Evolutionary conservation across 2,888 invertebrate genomes (phyloP), one percentile per base, ranked within the genome.

Genomic region (Exephanes ischioxanthus): DNA sequence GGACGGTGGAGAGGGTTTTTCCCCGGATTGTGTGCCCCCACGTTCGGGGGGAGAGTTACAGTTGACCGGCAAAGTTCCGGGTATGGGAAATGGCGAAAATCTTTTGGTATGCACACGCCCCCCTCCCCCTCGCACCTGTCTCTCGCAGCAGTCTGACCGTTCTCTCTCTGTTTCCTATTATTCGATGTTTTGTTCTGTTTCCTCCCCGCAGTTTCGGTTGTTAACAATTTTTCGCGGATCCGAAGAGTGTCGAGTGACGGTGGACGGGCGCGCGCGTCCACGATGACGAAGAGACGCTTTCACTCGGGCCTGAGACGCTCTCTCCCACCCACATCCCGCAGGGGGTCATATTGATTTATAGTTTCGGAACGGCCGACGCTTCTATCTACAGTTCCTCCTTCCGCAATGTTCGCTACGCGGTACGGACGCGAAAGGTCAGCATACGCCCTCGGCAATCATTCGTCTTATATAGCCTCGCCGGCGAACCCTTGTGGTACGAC

Each of bases 301-400:
- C 75, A 83, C 80, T 82, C 78, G 72, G 72, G 14, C 4, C 70
- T 26, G 80, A 75, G 76, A 30, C 45, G 67, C 68, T 41, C 45
- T 16, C 70, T 66, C 51, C 77, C 67, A 51, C 37, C 76, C 71
- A 78, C 76, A 72, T 67, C 61, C 85, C 83, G 72, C 76, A 4
- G 61, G 82, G 76, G 83, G 79, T 85, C 71, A 80, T 85, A 85
- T 85, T 85, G 85, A 85, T 85, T 85, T 83, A 85, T 83, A 76
- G 85, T 83, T 85, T 79, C 79, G 71, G 79, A 76, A 79, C 80
- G 77, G 75, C 73, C 80, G 80, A 86, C 58, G 30, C 4, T 33
- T 58, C 76, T 73, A 82, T 58, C 80, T 67, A 48, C 68, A 68
- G 45, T 37, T 76, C 81, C 76, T 75, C 55, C 79, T 80, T 83